Evolutionary conservation across 2,888 invertebrate genomes (phyloP), one percentile per base, ranked within the genome.

Genomic region (Arge pagana): DNA sequence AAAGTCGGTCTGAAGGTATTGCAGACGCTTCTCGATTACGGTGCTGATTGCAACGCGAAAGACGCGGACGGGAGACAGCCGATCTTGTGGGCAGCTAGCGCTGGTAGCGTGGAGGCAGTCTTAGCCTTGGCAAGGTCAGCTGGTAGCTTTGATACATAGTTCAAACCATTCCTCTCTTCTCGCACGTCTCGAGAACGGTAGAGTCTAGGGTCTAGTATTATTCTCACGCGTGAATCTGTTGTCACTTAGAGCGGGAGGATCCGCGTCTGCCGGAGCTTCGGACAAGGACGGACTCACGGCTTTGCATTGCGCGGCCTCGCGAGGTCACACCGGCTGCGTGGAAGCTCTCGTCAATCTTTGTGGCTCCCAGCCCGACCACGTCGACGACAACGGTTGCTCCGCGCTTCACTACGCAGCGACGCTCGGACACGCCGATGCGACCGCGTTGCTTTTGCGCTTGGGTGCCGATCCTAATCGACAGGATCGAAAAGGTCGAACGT

Each of bases 371-470:
- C 89, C 94, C 0, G 95, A 97, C 76, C 85, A 91, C 10, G 72
- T 75, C 11, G 97, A 98, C 77, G 89, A 89, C 40, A 96, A 96
- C 72, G 96, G 96, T 1, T 97, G 96, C 72, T 95, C 97, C 0
- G 92, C 98, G 0, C 78, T 99, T 19, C 98, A 98, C 78, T 99
- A 98, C 72, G 93, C 98, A 3, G 94, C 96, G 2, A 96, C 97
- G 0, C 80, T 97, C 45, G 96, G 97, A 0, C 97, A 98, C 72
- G 92, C 93, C 0, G 95, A 96, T 70, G 93, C 96, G 13, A 95
- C 96, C 0, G 87, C 90, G 3, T 82, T 93, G 3, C 80, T 99
- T 33, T 80, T 99, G n/a, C 87, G 90, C 55, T 86, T 92, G 58
- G 94, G 93, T 1, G 93, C 96, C 0, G 89, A 96, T 74, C 87